These are phyloP conservation scores for Stomatorhinus ivindoensis DNA, from an alignment of 2,113 vertebrate species.

Conservation along the genomic window DNA sequence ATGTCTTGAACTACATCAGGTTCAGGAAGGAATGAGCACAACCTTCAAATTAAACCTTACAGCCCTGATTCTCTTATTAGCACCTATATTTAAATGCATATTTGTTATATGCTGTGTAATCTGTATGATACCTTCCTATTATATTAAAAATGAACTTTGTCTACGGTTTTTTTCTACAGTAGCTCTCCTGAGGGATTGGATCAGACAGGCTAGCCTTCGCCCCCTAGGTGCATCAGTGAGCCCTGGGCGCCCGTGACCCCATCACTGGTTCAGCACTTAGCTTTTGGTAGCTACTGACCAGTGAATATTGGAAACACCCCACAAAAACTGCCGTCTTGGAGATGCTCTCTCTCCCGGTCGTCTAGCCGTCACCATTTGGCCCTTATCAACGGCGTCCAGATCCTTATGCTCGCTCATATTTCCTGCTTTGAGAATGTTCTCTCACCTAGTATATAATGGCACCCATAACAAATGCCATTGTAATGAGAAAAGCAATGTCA, in stretches of 20 bases:
- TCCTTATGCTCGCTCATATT: not conserved
- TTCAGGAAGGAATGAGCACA: not conserved
- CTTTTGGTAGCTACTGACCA: not conserved
- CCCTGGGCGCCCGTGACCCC: not conserved
- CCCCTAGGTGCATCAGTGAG: not conserved
- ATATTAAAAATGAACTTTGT: not conserved
- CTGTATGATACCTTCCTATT: not conserved
- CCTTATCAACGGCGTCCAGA: not conserved
- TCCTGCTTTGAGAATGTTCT: not conserved
- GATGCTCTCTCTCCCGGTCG: not conserved
- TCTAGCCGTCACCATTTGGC: not conserved
- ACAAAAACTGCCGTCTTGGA: not conserved
- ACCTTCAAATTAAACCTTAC: not conserved
- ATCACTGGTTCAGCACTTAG: not conserved
- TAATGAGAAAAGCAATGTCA: not conserved
- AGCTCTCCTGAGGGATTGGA: not conserved
- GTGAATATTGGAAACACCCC: not conserved
- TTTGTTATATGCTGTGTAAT: not conserved
- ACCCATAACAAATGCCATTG: not conserved
- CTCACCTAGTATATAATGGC: not conserved
- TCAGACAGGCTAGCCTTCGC: not conserved
- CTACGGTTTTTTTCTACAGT: not conserved
- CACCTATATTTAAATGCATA: not conserved
- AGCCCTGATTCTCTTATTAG: not conserved
- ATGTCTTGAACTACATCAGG: not conserved